Percentiles rank a stretch among this genome's conserved stretches.
phyloP scores from a whole-genome alignment of 2,888 invertebrate species.

The Drosophila suboccidentalis region DNA sequence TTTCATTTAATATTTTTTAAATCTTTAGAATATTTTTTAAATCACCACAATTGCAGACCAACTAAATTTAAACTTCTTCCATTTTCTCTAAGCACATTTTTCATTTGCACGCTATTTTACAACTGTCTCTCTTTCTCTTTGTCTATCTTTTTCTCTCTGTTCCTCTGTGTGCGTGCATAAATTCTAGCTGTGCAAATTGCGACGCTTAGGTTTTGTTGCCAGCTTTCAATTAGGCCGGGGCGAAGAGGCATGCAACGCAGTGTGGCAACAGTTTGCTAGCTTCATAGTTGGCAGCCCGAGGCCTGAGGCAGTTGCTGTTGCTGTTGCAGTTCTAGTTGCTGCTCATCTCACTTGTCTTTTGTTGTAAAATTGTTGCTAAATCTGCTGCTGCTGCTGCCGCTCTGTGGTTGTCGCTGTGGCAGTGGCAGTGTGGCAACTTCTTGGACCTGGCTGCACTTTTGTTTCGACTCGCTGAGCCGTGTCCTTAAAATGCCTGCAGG shows the following conservation, averaged over 20 bases:
- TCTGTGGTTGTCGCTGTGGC: conserved; percentile 29
- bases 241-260: conserved; percentile 27
- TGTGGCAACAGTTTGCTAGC: conserved; percentile 67
- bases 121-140: not conserved
- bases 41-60: conserved; percentile 1
- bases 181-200: conserved; percentile 47
- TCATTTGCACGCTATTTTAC: conserved; percentile 36
- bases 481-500: conserved; percentile 50
- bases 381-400: conserved; percentile 46
- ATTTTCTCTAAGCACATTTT: conserved; percentile 34
- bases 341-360: conserved; percentile 56
- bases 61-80: not conserved
- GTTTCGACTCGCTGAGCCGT: conserved; percentile 79
- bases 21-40: too few relatives aligned
- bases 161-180: conserved; percentile 34
- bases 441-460: conserved; percentile 67
- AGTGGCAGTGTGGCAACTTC: conserved; percentile 40
- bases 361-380: conserved; percentile 59
- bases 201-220: conserved; percentile 52
- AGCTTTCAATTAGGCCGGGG: conserved; percentile 69
- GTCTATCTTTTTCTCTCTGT: not conserved
- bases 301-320: conserved; percentile 44
- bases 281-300: conserved; percentile 20
- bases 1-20: not conserved
- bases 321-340: conserved; percentile 16